Evolutionary conservation across 2,888 invertebrate genomes (phyloP).

Genomic region (Ornithoptera priamus): DNA sequence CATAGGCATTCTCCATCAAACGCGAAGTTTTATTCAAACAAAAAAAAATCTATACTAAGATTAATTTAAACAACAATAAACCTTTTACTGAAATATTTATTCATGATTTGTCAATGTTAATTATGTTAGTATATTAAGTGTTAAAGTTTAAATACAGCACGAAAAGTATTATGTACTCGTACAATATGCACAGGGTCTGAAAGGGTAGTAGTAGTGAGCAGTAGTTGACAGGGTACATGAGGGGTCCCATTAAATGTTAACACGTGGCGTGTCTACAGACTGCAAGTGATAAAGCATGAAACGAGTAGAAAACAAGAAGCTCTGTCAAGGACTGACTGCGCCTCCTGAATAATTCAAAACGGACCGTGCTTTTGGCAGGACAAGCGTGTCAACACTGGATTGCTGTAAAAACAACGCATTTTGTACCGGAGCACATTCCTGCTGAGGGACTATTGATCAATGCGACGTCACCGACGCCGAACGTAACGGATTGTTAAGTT

Average conservation of each 20-base stretch:
- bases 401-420: slow-evolving; percentile 34
- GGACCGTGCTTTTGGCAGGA: slow-evolving; percentile 36
- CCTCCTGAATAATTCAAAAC: slow-evolving; percentile 27
- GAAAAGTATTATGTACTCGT: no score
- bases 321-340: slow-evolving; percentile 22
- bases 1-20: no score
- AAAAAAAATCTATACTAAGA: no score
- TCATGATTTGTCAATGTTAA: no score
- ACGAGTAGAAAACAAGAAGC: slow-evolving; percentile 28
- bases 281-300: slow-evolving; percentile 31
- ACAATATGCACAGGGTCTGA: no score
- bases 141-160: no score
- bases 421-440: slow-evolving; percentile 15
- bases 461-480: background rate
- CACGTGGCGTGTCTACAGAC: slow-evolving; percentile 5
- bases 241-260: background rate
- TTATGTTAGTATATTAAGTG: no score
- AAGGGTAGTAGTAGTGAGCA: background rate
- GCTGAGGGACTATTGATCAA: slow-evolving; percentile 9
- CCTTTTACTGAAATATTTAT: no score
- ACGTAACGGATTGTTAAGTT: slow-evolving; percentile 14
- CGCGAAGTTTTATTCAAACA: no score
- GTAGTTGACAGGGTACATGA: background rate
- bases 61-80: no score
- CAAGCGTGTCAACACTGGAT: slow-evolving; percentile 36